Evolutionary conservation across 2,888 invertebrate genomes (phyloP), one percentile per base, ranked within the genome.

Genomic region (Epistrophe eligans): DNA sequence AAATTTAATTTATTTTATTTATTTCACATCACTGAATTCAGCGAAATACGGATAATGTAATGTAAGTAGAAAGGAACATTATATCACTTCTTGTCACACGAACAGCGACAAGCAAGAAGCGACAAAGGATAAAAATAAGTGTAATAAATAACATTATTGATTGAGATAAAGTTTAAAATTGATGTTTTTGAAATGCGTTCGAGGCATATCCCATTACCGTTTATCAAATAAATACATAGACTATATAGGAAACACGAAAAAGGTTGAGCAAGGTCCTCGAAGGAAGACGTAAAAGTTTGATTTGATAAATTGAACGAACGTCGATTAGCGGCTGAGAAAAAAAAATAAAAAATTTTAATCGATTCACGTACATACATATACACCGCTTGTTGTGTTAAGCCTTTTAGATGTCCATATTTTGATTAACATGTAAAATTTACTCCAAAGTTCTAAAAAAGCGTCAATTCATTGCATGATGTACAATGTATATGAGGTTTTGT

Each of bases 151-250:
- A 66, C 48, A 32, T n/a, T 67, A 67, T 67, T 50, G 67, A 67
- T 67, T 35, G 13, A 50, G 67, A 70, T 70, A 52, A 52, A 50
- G 67, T 70, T 52, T 70, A 52, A 70, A 52, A 70, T 70, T 38
- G 52, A 70, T 70, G 38, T 52, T 67, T 50, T 67, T 45, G 62
- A 62, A 43, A 62, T 24, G 62, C 24, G 19, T 67, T 50, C 15
- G 7, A 11, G 50, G 38, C 50, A 35, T n/a, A 70, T n/a, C 15
- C 52, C 50, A 52, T 40, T 52, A 70, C 38, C 67, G 35, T 52
- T 40, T 15, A 70, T 70, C 50, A 52, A 50, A 67, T 15, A 67
- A 38, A 52, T 67, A 24, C 24, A 3, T 38, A 67, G 40, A 11
- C 1, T 9, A 35, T 11, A 35, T 38, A 38, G 19, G 15, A 0